Base-by-base conservation (phyloP, 1,140 invertebrate species). In the Drosophila guanche region DNA sequence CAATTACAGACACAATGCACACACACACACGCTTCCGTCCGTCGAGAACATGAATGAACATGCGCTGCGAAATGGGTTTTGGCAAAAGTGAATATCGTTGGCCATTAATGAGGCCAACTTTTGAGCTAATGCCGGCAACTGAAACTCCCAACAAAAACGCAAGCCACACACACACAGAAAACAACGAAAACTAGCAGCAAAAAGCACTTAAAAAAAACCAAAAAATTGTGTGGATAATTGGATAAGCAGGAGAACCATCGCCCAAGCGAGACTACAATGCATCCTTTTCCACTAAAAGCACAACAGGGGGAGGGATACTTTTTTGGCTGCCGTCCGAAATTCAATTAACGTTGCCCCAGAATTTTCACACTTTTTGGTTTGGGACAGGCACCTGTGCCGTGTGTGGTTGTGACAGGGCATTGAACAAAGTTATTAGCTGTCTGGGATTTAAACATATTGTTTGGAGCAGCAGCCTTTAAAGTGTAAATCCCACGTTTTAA, bases 51-150 rank as follows among this genome's bases (percentile, higher is more conserved):
- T 33, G 29, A 33, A 37, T 4, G 33, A 37, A 12, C 33, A 12
- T 37, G 33, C 33, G 12, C 10, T 12, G 10, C 33, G 10, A 53
- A 72, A 58, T 43, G 37, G 41, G 43, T 48, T 54, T 50, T 52
- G 10, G 37, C 14, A 61, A 79, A 70, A 79, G 65, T 75, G 71
- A 75, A 79, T 79, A 79, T 66, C 50, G 53, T 72, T 65, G 29
- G 48, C 65, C 60, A 84, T 76, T 85, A 79, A 84, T 79, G 80
- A 54, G 50, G 50, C 59, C 60, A 84, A 70, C 63, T 84, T 83
- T 84, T 85, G 58, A 71, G 71, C 79, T 72, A 75, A 71, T 74
- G 65, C 76, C 60, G 55, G 46, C 29, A 70, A 67, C 65, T 45
- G 61, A 37, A 68, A 42, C 50, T n/a, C 22, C 7, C 37, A 54